A percentile compares a stretch with the other conserved stretches of the same genome.
phyloP scores from a whole-genome alignment of 2,797 vertebrate species.

The Enteromius argenteus region DNA sequence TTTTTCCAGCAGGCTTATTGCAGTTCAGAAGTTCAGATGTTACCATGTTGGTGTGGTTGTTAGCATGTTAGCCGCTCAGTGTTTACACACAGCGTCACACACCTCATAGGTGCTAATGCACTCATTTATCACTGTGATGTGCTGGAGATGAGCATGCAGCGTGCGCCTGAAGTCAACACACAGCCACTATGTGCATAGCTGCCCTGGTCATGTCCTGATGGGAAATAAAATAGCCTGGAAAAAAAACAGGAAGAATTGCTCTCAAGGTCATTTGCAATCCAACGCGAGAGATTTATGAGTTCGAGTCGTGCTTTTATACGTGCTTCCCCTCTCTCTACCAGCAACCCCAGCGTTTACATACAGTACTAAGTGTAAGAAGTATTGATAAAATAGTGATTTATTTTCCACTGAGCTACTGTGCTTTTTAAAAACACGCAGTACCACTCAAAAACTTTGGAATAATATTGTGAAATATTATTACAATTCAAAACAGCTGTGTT shows the following conservation, averaged over 20 bases:
- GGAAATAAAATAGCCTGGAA: background rate
- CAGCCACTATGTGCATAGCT: slow-evolving; percentile 12
- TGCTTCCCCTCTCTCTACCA: background rate
- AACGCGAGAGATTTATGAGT: background rate
- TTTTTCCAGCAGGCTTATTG: background rate
- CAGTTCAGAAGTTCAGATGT: background rate
- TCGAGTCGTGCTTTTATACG: background rate
- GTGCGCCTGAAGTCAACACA: slow-evolving; percentile 19
- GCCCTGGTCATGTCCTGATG: slow-evolving; percentile 10
- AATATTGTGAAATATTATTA: background rate
- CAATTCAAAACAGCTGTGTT: background rate
- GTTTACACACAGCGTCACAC: background rate
- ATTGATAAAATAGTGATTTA: background rate
- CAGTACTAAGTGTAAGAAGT: background rate
- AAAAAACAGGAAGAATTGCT: background rate
- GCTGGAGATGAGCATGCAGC: slow-evolving; percentile 3
- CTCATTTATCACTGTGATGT: slow-evolving; percentile 47
- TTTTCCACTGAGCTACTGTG: background rate
- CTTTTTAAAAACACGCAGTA: background rate
- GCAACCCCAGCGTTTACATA: background rate
- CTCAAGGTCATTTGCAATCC: background rate
- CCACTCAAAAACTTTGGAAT: background rate
- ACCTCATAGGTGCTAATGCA: slow-evolving; percentile 27
- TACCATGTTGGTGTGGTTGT: slow-evolving; percentile 1
- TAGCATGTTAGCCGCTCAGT: background rate